Base-by-base conservation (phyloP, 2,797 vertebrate species). In the Arctocebus calabarensis region DNA sequence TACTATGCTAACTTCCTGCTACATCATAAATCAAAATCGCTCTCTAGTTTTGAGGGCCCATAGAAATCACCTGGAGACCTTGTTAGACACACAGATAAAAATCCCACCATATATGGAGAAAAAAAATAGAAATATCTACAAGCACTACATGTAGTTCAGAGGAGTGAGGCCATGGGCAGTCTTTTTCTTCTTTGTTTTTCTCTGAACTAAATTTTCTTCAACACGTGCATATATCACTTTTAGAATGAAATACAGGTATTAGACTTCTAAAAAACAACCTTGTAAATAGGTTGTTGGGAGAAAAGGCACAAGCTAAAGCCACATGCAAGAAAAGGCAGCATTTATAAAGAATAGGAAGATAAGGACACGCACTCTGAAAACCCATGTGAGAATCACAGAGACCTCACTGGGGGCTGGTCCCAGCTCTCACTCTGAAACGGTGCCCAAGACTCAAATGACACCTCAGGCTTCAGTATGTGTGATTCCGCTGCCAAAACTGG, bases 381-480 rank as follows among this genome's bases (percentile, higher is more conserved):
- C 3, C 27, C 9, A 52, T 9, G 45, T 20, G 55, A 32, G 27
- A 25, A 48, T 1, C 55, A 17, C 13, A n/a, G 84, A 8, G 14
- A 32, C 48, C 64, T 27, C 14, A 0, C 34, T 0, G 7, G 17
- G 27, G 16, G 32, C 25, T 1, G 2, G 1, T 9, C 20, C 43
- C 29, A n/a, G 32, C n/a, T 48, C 70, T 55, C 45, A 0, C 9
- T 13, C 10, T 34, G 73, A 91, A 32, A 75, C 14, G 4, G 25
- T 1, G 14, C 5, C 73, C 45, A 57, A 45, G 82, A 22, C 13
- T 43, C 78, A 29, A 52, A 45, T 0, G 34, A 66, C 29, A 52
- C 82, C 77, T 64, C 29, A 1, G 48, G 71, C 85, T 45, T 75
- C 57, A 13, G 3, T 5, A 52, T 2, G 13, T 4, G 13, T 20